Base-by-base conservation (phyloP, 2,113 vertebrate species). In the Pluvialis apricaria region DNA sequence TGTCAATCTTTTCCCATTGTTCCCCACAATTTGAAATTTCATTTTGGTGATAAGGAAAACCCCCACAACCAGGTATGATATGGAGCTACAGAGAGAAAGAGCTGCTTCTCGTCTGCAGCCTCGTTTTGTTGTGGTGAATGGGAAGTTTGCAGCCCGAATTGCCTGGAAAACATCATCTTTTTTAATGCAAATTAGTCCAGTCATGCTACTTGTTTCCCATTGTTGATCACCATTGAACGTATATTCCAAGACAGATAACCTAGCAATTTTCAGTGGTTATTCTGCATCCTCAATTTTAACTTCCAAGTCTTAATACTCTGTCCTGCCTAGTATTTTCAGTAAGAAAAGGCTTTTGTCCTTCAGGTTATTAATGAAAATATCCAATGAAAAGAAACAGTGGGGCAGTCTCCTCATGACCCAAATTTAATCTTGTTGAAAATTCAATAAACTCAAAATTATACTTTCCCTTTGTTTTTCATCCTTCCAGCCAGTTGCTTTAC, bases 401-500 rank as follows among this genome's bases (percentile, higher is more conserved):
- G 29, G 52, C 28, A 72, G 40, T 42, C 9, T 72, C 66, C 22
- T 76, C 49, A 57, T 40, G 49, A 82, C 7, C 13, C 31, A 71
- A 54, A 84, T 76, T 69, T 79, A 92, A 92, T 76, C 40, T 70
- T 68, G 19, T 42, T 84, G 52, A 85, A 94, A 94, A 92, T 68
- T 86, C 47, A 86, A 69, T 92, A 64, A 77, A 86, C 26, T 75
- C 77, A 80, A 75, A 84, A 82, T 78, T 71, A 69, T 76, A 25
- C 49, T 82, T 93, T 75, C 51, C 28, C 22, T 93, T 93, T 90
- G 69, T 40, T 96, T 96, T 93, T 73, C 47, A 84, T 71, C 72
- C 47, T 92, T 70, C 55, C 17, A 60, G 65, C 5, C 80, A 81
- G 76, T 71, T 75, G 52, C 73, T 95, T 81, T 88, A 79, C 51